Base-by-base conservation (phyloP, 2,888 invertebrate species). In the Agrochola lychnidis region DNA sequence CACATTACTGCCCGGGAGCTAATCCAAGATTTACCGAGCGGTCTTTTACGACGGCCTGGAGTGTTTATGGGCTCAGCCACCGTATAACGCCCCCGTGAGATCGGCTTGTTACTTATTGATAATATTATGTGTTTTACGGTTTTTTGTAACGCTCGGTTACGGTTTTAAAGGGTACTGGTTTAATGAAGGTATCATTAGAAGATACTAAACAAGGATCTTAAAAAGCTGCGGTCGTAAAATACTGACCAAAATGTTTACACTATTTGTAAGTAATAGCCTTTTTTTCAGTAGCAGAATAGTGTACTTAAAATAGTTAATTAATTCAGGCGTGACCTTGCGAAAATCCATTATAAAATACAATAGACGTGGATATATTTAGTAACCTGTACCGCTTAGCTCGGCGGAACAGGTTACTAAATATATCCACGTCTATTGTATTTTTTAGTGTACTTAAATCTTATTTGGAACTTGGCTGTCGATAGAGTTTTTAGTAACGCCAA, bases 21-120 rank as follows among this genome's bases (percentile, higher is more conserved):
- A 82, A 83, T 85, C 75, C 79, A 82, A 82, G 84, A 86, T 87
- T 87, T 86, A 87, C 82, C 51, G 71, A 86, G 78, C 77, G 74
- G 78, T 71, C 63, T 51, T 82, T 87, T 84, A 87, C 82, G 87
- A 84, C 61, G n/a, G 68, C 62, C 56, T 73, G 48, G 67, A 81
- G 84, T 84, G 84, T 87, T 87, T 87, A 87, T 79, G 57, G 75
- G 25, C n/a, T 51, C 63, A 30, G 42, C 70, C 63, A 73, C 59
- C 30, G 64, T 67, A 63, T 81, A 84, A 73, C 78, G 61, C 73
- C 66, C 79, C 76, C 70, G 22, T 78, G 82, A 81, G 88, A 79
- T 76, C 76, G 40, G 42, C 73, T 83, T 66, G 73, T 81, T 83
- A 81, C 81, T 78, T 74, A 83, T 83, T 84, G 69, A 84, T 81